Evolutionary conservation across 1,140 invertebrate species (phyloP).

Genomic region (Sipha flava): DNA sequence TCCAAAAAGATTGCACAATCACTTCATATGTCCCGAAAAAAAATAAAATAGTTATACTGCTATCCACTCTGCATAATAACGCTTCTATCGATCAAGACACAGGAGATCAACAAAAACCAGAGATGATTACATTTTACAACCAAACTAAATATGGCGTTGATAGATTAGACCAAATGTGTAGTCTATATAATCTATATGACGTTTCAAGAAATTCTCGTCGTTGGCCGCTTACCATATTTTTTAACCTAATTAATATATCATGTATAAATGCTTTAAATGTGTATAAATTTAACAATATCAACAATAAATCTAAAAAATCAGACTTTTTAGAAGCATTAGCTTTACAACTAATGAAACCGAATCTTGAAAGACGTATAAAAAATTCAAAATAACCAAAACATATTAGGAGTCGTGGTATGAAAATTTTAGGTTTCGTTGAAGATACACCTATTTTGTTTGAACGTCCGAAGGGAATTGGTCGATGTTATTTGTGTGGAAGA

Average conservation of each 20-base stretch:
- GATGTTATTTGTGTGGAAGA: neutral
- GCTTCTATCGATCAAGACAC: constrained; percentile 35
- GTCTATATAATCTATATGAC: constrained; percentile 35
- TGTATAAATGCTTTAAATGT: neutral
- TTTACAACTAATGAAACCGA: neutral
- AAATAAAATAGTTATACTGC: constrained; percentile 41
- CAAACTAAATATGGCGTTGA: constrained; percentile 44
- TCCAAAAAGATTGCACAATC: constrained; percentile 18
- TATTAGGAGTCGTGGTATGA: neutral
- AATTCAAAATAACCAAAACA: neutral
- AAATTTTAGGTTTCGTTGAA: neutral
- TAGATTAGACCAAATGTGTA: constrained; percentile 41
- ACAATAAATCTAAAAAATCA: neutral
- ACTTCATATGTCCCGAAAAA: constrained; percentile 34
- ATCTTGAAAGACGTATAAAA: neutral
- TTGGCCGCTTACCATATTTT: constrained; percentile 41
- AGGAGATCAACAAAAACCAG: constrained; percentile 40
- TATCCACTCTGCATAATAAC: constrained; percentile 38
- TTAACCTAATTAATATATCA: neutral
- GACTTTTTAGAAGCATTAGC: neutral
- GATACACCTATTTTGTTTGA: too few species aligned
- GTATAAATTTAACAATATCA: neutral
- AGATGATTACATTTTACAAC: constrained; percentile 44
- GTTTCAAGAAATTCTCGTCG: constrained; percentile 36
- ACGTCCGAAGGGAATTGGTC: neutral